A percentile compares a stretch with the other conserved stretches of the same genome.
Conservation (phyloP, 2,888 invertebrate genomes). For the Dasysyrphus albostriatus region DNA sequence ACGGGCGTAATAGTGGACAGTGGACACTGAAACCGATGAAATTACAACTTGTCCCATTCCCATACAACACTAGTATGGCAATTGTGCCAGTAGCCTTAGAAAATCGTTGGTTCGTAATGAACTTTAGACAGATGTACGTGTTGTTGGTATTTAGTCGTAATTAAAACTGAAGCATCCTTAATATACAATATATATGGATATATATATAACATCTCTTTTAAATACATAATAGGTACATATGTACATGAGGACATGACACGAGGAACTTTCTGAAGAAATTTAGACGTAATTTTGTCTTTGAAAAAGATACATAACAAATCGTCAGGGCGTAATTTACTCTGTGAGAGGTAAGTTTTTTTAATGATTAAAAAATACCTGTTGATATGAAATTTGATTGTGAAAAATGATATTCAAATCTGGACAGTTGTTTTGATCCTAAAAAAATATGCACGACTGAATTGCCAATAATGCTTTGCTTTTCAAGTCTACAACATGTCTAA, state of each 20-base stretch:
- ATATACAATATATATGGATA: background rate
- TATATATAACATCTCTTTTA: background rate
- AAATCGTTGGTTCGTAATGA: conserved; percentile 55
- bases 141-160: conserved; percentile 68
- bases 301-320: background rate
- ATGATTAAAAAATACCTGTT: too few relatives aligned
- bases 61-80: background rate
- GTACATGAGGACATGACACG: too few relatives aligned
- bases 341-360: too few relatives aligned
- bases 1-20: conserved; percentile 8
- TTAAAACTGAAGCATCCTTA: conserved; percentile 69
- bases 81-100: background rate
- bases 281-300: background rate
- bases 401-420: too few relatives aligned
- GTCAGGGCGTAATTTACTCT: background rate
- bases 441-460: too few relatives aligned
- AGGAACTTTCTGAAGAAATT: background rate
- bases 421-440: too few relatives aligned
- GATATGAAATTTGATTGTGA: too few relatives aligned
- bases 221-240: too few relatives aligned
- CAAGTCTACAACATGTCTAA: too few relatives aligned
- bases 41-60: conserved; percentile 8
- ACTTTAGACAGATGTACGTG: conserved; percentile 69
- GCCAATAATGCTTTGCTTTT: too few relatives aligned
- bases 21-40: conserved; percentile 5